Evolutionary conservation across 2,888 invertebrate genomes (phyloP), one percentile per base, ranked within the genome.

Genomic region (Protula sp.): DNA sequence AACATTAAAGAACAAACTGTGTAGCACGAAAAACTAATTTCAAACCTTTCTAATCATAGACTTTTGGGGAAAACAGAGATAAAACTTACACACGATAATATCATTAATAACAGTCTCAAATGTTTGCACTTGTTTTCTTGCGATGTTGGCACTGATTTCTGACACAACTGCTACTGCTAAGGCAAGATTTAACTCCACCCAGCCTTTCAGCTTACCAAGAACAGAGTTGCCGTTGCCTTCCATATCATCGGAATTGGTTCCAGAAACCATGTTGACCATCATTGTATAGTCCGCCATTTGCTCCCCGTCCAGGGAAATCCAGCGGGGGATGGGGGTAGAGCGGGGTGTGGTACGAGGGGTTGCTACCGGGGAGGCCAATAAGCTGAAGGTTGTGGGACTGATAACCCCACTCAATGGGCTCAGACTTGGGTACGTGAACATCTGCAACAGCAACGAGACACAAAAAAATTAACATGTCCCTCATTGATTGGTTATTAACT

Each of bases 361-460:
- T 28, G 85, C 83, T 78, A 92, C 90, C 77, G 89, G 87, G 4
- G 91, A 90, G 30, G 85, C 82, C 78, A 92, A 89, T 78, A 92
- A 85, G 80, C 89, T 90, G 77, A 92, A 85, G 78, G 91, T 91
- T 74, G 91, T 91, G 72, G 92, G 91, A 78, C 90, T 91, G 80
- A 92, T 90, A 73, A 91, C 90, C 68, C 91, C 91, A 71, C 84
- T 83, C 79, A 91, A 64, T 77, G 92, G 90, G 77, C 90, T 89
- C 77, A 91, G 87, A 75, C 87, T 88, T 68, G 93, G 90, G 83
- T 94, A 94, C 72, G 91, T 92, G 85, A 94, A 92, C 75, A 95
- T 88, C 94, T 94, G 86, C 19, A 81, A 81, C 53, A 38, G 59
- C 14, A 1, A 58, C 38, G n/a, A n/a, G n/a, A n/a, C n/a, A n/a